Percentiles rank a stretch among this genome's conserved stretches.
phyloP scores from a whole-genome alignment of 2,797 vertebrate genomes.

The Triplophysa yarkandensis region DNA sequence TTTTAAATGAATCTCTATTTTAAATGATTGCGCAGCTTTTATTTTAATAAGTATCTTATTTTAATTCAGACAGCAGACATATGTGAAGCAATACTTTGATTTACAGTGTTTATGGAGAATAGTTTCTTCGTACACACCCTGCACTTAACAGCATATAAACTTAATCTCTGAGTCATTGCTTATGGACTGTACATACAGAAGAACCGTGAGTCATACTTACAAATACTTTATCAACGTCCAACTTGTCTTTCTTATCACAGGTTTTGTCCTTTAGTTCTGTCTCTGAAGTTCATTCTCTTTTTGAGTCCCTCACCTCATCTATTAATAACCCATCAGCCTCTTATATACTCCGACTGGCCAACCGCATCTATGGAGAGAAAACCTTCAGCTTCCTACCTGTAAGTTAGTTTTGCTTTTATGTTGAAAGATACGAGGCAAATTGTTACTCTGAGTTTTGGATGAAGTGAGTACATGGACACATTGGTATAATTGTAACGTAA shows the following conservation, averaged over 20 bases:
- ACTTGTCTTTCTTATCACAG: constrained; percentile 51
- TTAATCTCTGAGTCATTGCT: not conserved
- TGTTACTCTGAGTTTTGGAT: not conserved
- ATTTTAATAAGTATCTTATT: too few species aligned
- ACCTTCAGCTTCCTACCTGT: constrained; percentile 80
- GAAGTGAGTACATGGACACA: too few species aligned
- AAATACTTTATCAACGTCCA: not conserved
- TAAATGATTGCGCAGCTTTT: too few species aligned
- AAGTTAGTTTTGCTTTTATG: constrained; percentile 45
- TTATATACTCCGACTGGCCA: constrained; percentile 85
- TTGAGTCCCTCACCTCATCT: constrained; percentile 75
- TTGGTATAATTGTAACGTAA: too few species aligned
- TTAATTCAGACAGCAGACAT: too few species aligned
- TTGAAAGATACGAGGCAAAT: not conserved
- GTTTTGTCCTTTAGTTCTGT: constrained; percentile 71
- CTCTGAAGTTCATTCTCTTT: constrained; percentile 76
- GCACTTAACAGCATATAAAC: not conserved
- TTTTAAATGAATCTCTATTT: too few species aligned
- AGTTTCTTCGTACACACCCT: not conserved
- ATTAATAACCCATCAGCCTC: constrained; percentile 80
- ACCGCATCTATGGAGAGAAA: constrained; percentile 87
- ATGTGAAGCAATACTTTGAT: not conserved
- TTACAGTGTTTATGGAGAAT: too few species aligned
- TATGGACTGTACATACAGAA: not conserved
- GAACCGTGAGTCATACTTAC: not conserved